Evolutionary conservation across 2,888 invertebrate species (phyloP), one percentile per base, ranked within the genome.

Genomic region (Pristionchus japonicus): DNA sequence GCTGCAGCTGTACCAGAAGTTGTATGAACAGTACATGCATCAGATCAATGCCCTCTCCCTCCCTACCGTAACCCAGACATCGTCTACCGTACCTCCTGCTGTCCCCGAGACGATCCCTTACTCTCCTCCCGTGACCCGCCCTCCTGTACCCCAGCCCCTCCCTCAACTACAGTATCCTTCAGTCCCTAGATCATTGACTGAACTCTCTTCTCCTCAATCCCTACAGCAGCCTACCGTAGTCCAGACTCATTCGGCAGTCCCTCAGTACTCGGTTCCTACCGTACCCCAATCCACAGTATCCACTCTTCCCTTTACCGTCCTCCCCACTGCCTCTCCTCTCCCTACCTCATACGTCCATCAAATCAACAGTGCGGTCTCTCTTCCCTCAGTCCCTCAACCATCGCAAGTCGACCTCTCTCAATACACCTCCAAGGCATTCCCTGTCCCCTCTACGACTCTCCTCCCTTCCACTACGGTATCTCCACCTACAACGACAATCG

Each of bases 401-500:
- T 40, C 77, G 15, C n/a, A 43, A 77, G 27, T 49, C 11, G 47
- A 80, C 20, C 80, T 49, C 11, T 31, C 47, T 23, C 47, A 80
- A 15, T 80, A 49, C 80, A 74, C 40, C 15, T 40, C 74, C 1
- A 74, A 74, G 40, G 43, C 77, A 9, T 11, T 52, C 17, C 43
- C 70, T 1, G 57, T 43, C 52, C 52, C 40, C 13, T 20, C 86
- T 3, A 86, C 86, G 31, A 47, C 43, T 9, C 3, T 70, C 64
- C 37, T 40, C 23, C 74, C 74, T 27, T 74, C 20, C 40, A 40
- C 74, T 67, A 64, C 85, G 37, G 47, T 43, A 83, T n/a, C 83
- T 52, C 49, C 83, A 31, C 20, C 57, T 4, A 64, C 86, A 13
- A 40, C 86, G 6, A 40, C 70, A 37, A 86, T 47, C 64, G 49